Conservation (phyloP, 2,113 vertebrate genomes). For the Coptodon rendalli region DNA sequence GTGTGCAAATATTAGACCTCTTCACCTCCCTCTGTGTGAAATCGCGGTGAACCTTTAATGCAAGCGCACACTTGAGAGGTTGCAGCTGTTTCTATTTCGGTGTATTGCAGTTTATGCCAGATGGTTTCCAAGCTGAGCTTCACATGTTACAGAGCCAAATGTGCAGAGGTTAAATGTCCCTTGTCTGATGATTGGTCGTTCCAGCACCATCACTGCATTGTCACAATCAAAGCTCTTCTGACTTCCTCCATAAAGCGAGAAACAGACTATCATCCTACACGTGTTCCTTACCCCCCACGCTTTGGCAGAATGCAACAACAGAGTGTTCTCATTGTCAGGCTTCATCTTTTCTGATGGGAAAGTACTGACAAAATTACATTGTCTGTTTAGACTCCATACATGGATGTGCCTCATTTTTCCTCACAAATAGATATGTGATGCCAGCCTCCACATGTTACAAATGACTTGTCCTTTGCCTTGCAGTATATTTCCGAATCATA, state of each 20-base stretch:
- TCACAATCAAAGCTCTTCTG: background rate
- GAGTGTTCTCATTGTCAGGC: background rate
- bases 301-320: background rate
- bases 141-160: background rate
- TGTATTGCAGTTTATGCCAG: background rate
- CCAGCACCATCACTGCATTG: background rate
- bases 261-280: background rate
- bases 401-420: background rate
- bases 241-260: background rate
- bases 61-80: background rate
- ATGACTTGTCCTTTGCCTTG: background rate
- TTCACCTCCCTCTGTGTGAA: background rate
- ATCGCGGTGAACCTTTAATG: background rate
- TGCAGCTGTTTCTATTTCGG: background rate
- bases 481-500: background rate
- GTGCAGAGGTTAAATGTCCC: background rate
- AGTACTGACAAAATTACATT: background rate
- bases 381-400: background rate
- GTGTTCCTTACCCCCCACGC: background rate
- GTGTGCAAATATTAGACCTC: background rate
- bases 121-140: background rate
- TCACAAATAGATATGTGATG: background rate
- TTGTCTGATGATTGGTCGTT: background rate
- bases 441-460: background rate
- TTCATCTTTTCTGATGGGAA: background rate